Evolutionary conservation across 2,888 invertebrate species (phyloP).

Genomic region (Nemoura dubitans): DNA sequence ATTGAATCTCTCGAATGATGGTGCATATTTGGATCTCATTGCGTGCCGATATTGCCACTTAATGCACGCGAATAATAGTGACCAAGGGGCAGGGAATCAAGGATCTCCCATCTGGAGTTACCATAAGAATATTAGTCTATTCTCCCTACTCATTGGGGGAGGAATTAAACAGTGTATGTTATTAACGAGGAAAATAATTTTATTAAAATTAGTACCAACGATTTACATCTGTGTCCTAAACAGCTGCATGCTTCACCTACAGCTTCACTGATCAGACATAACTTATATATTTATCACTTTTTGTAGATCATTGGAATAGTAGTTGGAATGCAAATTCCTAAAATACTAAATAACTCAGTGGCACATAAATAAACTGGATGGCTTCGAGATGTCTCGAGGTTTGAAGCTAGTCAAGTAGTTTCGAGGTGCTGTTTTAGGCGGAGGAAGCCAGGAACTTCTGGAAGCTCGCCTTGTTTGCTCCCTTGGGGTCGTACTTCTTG

Average conservation of each 20-base stretch:
- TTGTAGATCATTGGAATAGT: neutral
- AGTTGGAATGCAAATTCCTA: neutral
- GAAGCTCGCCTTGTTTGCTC: conserved; percentile 48
- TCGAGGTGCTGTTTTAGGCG: too few species aligned
- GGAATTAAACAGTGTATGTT: too few species aligned
- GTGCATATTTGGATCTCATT: neutral
- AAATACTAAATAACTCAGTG: neutral
- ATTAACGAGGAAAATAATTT: too few species aligned
- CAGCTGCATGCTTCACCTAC: too few species aligned
- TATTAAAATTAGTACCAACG: too few species aligned
- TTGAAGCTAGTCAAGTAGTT: neutral
- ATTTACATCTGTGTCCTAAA: too few species aligned
- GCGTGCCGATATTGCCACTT: too few species aligned
- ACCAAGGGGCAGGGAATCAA: too few species aligned
- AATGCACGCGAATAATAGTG: too few species aligned
- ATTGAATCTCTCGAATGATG: neutral
- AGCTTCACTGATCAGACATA: neutral
- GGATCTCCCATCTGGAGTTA: too few species aligned
- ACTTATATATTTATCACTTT: neutral
- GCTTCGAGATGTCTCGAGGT: neutral
- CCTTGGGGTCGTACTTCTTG: conserved; percentile 53
- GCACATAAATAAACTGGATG: neutral
- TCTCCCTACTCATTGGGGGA: too few species aligned
- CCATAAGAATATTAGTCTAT: too few species aligned
- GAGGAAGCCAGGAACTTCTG: conserved; percentile 43